Conservation (phyloP, 2,888 invertebrate genomes). For the Autographa gamma region DNA sequence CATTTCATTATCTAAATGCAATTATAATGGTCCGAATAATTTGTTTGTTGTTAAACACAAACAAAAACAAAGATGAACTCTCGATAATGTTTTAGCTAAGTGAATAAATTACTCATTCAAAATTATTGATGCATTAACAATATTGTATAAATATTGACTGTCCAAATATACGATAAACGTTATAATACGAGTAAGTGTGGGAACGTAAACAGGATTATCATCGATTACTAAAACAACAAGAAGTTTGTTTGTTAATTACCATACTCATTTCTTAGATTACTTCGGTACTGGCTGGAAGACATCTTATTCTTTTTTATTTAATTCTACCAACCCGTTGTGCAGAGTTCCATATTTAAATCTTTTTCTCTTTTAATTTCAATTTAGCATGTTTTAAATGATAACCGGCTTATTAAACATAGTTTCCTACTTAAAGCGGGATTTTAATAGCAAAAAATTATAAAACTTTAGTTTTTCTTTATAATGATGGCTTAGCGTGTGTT, state of each 20-base stretch:
- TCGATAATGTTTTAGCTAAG: constrained; percentile 12
- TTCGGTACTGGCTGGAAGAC: background rate
- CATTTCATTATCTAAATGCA: constrained; percentile 4
- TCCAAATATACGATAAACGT: constrained; percentile 37
- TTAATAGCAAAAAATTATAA: background rate
- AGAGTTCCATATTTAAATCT: background rate
- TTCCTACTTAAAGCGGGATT: background rate
- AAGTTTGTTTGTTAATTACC: constrained; percentile 19
- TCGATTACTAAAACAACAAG: constrained; percentile 36
- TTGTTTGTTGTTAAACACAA: background rate
- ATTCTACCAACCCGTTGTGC: background rate
- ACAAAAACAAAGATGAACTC: constrained; percentile 7
- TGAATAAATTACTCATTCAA: constrained; percentile 19
- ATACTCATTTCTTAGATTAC: constrained; percentile 9
- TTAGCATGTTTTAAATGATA: background rate
- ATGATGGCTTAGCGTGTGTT: constrained; percentile 15
- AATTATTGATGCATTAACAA: constrained; percentile 23
- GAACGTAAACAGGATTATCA: constrained; percentile 61
- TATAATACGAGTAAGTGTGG: constrained; percentile 41
- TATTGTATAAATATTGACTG: constrained; percentile 42
- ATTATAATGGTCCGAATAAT: constrained; percentile 1
- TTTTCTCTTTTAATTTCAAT: background rate
- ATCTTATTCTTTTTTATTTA: background rate
- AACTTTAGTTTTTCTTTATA: constrained; percentile 3
- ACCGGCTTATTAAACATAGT: background rate